phyloP scores from a whole-genome alignment of 2,113 vertebrate species.

The Toxotes chatareus region DNA sequence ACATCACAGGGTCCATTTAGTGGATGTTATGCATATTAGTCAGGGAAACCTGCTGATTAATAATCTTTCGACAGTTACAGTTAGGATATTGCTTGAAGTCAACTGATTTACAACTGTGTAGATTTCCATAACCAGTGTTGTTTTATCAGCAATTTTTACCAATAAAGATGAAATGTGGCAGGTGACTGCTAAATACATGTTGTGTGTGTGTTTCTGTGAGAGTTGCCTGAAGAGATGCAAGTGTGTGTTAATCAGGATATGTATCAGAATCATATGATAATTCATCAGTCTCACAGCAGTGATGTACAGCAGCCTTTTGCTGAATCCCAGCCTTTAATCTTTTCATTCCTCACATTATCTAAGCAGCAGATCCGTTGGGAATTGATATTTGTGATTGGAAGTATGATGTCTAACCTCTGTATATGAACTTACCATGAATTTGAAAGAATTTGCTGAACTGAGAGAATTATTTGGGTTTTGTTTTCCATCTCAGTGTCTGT shows the following conservation, averaged over 20 bases:
- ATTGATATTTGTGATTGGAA: neutral
- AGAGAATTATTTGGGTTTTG: neutral
- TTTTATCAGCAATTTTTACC: slow-evolving; percentile 5
- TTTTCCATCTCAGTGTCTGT: neutral
- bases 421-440: neutral
- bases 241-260: slow-evolving; percentile 2
- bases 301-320: neutral
- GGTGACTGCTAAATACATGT: no score
- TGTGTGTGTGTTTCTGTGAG: neutral
- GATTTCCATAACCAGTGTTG: neutral
- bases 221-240: neutral
- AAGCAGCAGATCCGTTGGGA: neutral
- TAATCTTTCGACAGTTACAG: slow-evolving; percentile 18
- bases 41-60: slow-evolving; percentile 21
- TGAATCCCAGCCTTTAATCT: neutral
- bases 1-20: neutral
- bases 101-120: neutral
- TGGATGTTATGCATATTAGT: slow-evolving; percentile 13
- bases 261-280: neutral
- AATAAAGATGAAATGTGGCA: neutral
- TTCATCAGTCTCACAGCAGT: slow-evolving; percentile 21
- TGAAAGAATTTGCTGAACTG: slow-evolving; percentile 6
- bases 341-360: neutral
- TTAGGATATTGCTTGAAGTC: slow-evolving; percentile 15
- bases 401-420: neutral